Evolutionary conservation across 2,797 vertebrate species (phyloP), one percentile per base, ranked within the genome.

Genomic region (Ateles fusciceps): DNA sequence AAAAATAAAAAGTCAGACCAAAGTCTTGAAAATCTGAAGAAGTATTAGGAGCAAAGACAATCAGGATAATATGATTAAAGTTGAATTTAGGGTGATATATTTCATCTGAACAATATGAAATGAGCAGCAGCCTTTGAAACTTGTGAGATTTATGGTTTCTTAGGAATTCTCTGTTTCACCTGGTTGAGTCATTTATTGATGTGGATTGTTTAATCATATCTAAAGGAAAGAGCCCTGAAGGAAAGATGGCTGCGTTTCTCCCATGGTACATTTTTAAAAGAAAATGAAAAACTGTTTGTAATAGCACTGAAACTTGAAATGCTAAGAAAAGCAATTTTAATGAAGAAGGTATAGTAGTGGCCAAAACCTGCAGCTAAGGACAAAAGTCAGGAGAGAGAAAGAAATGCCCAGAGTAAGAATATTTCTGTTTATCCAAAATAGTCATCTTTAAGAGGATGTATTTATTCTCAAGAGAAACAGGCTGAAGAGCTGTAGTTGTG

Each of bases 161-260:
- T n/a, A 44, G 55, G 75, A 94, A 89, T 84, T 89, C 28, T 81
- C 11, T 79, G 39, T 76, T 96, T 94, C 64, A 94, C 19, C 39
- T 87, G 55, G 55, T 52, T 93, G 61, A 97, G 50, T 52, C 75
- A 91, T 88, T 85, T 89, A 93, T 87, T 94, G 39, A 50, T 55
- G 76, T 42, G 57, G 36, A 87, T 93, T 96, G 86, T 87, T 84
- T 91, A 95, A 89, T 86, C 22, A 44, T 44, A 48, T 89, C 48
- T 71, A 89, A 94, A 80, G 9, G 33, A 97, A 95, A 88, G n/a
- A 84, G 46, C 26, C 26, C 17, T 89, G 33, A 81, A 81, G 52
- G 59, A 80, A 42, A 96, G 95, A 86, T 4, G 1, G 9, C 24
- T 50, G 26, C 5, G 30, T 92, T 96, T 96, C 52, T 92, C 64